phyloP scores from a whole-genome alignment of 1,140 invertebrate species.

The Drosophila fuyamai region DNA sequence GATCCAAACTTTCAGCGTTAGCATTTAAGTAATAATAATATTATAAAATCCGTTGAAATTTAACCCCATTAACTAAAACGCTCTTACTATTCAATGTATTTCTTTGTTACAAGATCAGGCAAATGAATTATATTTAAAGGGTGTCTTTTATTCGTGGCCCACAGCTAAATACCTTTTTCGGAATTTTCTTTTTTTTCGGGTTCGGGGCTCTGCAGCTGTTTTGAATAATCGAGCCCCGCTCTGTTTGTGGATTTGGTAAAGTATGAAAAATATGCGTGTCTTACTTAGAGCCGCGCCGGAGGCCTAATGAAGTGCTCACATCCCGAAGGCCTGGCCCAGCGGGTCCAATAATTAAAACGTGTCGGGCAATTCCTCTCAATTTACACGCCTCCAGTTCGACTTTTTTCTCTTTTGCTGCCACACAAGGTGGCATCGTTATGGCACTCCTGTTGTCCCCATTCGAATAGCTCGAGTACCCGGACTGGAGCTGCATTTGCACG shows the following conservation, averaged over 20 bases:
- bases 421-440: slow-evolving; percentile 15
- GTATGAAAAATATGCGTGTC: slow-evolving; percentile 76
- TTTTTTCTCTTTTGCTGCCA: slow-evolving; percentile 1
- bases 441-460: slow-evolving; percentile 14
- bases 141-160: not conserved
- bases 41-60: no score
- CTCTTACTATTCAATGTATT: no score
- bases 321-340: slow-evolving; percentile 3
- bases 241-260: slow-evolving; percentile 64
- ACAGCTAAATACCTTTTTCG: not conserved
- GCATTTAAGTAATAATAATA: no score
- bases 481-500: slow-evolving; percentile 38
- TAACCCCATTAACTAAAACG: no score
- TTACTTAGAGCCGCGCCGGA: slow-evolving; percentile 43
- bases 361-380: slow-evolving; percentile 30
- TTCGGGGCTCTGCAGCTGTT: slow-evolving; percentile 32
- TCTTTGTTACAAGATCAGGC: no score
- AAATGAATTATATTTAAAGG: not conserved
- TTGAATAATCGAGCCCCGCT: slow-evolving; percentile 75
- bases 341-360: slow-evolving; percentile 46
- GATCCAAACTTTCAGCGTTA: no score
- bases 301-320: slow-evolving; percentile 54
- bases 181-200: slow-evolving; percentile 13
- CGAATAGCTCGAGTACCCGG: not conserved
- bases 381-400: slow-evolving; percentile 25